phyloP scores from a whole-genome alignment of 2,113 vertebrate genomes.

The Microtus montanus region DNA sequence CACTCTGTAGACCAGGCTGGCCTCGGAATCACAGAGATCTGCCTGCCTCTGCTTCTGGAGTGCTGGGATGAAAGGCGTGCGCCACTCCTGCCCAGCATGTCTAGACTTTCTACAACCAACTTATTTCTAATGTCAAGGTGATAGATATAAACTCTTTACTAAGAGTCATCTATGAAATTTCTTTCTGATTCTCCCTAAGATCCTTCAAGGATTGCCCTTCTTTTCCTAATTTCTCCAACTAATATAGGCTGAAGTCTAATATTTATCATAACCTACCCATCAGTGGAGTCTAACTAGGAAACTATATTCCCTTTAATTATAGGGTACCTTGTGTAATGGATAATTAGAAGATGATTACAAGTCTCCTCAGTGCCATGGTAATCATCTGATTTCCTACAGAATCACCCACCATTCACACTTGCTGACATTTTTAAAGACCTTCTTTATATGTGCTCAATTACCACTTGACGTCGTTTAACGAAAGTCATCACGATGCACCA shows the following conservation, averaged over 20 bases:
- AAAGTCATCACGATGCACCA: background rate
- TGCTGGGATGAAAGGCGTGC: no score
- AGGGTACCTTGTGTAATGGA: background rate
- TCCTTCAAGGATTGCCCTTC: background rate
- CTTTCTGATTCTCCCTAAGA: background rate
- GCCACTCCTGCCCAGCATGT: background rate
- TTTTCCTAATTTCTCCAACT: background rate
- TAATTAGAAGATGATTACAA: slow-evolving; percentile 39
- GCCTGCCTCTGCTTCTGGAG: no score
- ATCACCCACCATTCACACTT: background rate
- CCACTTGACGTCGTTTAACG: background rate
- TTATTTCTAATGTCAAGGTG: slow-evolving; percentile 30
- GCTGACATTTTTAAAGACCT: background rate
- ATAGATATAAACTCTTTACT: background rate
- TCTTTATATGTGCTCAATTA: background rate
- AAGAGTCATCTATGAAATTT: background rate
- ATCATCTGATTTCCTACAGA: slow-evolving; percentile 19
- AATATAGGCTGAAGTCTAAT: background rate
- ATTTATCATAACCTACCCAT: background rate
- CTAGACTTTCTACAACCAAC: background rate
- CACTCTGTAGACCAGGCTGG: no score
- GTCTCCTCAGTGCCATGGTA: background rate
- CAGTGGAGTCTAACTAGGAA: background rate
- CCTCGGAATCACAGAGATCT: no score
- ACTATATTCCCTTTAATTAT: background rate